Percentiles rank a stretch among this genome's conserved stretches.
Conservation (phyloP, 2,797 vertebrate species). For the Gouania willdenowi region DNA sequence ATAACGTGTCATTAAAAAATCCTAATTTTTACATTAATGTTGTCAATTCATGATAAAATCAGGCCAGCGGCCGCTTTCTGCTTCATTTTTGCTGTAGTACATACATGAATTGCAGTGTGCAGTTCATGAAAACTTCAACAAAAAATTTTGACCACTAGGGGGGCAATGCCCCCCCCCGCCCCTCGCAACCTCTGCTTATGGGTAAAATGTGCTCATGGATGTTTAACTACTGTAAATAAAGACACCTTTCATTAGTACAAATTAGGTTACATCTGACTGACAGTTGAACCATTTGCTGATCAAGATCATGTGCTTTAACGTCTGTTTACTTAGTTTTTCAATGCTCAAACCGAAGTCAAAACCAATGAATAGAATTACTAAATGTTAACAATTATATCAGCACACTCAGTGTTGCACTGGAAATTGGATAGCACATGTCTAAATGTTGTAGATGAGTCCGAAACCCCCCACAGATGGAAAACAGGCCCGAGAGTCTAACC, state of each 20-base stretch:
- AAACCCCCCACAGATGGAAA: conserved; percentile 70
- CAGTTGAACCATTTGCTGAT: conserved; percentile 56
- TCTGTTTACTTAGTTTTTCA: conserved; percentile 15
- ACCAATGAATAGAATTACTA: neutral
- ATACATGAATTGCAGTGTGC: too few species aligned
- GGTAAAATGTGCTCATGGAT: too few species aligned
- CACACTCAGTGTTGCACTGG: neutral
- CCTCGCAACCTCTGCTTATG: too few species aligned
- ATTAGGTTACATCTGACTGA: conserved; percentile 77
- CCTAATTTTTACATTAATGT: too few species aligned
- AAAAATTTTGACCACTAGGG: too few species aligned
- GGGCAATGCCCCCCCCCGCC: too few species aligned
- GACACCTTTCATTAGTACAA: conserved; percentile 70
- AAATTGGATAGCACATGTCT: conserved; percentile 8
- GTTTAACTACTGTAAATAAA: too few species aligned
- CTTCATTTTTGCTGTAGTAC: too few species aligned
- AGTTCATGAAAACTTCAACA: too few species aligned
- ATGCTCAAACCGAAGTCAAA: neutral
- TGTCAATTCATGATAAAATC: too few species aligned
- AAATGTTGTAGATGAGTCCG: conserved; percentile 60
- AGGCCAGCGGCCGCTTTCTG: too few species aligned
- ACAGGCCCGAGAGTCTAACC: conserved; percentile 55
- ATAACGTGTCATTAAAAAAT: too few species aligned
- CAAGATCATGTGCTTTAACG: conserved; percentile 71
- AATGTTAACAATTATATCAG: neutral